Base-by-base conservation (phyloP, 2,888 invertebrate genomes). In the Malthinus flaveolus region DNA sequence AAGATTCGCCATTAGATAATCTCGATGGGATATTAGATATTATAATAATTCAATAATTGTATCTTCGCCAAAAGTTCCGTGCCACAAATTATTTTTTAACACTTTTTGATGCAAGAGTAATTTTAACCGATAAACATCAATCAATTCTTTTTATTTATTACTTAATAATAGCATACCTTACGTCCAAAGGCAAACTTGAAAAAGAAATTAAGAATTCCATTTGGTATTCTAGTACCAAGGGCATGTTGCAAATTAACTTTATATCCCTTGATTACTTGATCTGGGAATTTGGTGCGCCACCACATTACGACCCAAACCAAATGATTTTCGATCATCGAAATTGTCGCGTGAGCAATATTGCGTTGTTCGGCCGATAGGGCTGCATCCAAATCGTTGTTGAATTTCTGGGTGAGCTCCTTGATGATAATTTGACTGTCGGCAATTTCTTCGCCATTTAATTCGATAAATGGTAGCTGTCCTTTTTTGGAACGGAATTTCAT, bases 321-420 rank as follows among this genome's bases (percentile, higher is more conserved):
- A 78, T 96, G 94, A 77, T 96, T 95, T 80, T 96, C 95, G 71
- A 95, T 87, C 94, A 97, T 95, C 63, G 93, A 92, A 75, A 92
- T 90, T 84, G 93, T 93, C 55, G 95, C 95, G 80, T 96, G 92
- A 13, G 94, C 87, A 60, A 93, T 85, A 75, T 91, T 92, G 66
- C 90, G 89, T 78, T 97, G 95, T 75, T 93, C 93, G 66, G 88
- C 82, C 60, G 89, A 90, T 66, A 97, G 83, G 37, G 85, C 88
- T 3, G 88, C 87, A 78, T 96, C 95, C 69, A 93, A 81, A 74
- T 95, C 91, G 77, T 90, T 91, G 70, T 85, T 87, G 77, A 89
- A 93, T 75, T 90, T 89, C 74, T 89, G 87, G 39, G 91, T 86
- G 59, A 97, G 82, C 73, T 94, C 92, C 74, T 92, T 90, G 72